These are phyloP conservation scores for Rutilus rutilus DNA, from an alignment of 2,113 vertebrate species.

Conservation along the genomic window DNA sequence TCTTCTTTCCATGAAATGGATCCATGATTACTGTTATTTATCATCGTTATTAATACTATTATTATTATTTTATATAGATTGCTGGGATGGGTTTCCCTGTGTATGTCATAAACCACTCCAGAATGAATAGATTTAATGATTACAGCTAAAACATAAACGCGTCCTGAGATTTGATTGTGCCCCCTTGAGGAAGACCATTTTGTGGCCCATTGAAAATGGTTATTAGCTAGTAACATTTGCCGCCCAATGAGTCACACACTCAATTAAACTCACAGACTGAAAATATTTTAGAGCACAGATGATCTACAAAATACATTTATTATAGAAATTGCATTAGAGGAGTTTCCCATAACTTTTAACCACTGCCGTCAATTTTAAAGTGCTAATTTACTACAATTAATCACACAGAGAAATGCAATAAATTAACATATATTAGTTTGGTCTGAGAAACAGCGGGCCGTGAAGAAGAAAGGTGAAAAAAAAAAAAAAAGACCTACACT, in stretches of 20 bases:
- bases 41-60: no score
- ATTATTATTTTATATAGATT: no score
- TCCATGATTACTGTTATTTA: no score
- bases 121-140: not conserved
- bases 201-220: not conserved
- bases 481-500: no score
- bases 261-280: constrained; percentile 18
- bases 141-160: not conserved
- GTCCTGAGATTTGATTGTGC: not conserved
- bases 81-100: not conserved
- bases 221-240: constrained; percentile 3
- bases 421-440: not conserved
- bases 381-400: not conserved
- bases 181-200: constrained; percentile 12
- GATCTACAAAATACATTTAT: not conserved
- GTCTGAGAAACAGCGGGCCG: no score
- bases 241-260: constrained; percentile 10
- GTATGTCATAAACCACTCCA: not conserved
- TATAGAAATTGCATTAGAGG: not conserved
- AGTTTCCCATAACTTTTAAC: not conserved
- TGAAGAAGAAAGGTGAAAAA: no score
- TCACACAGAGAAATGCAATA: not conserved
- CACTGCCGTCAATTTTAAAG: not conserved
- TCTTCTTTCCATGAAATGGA: no score
- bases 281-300: not conserved